These are phyloP conservation scores for Synodontis membranacea DNA, from an alignment of 2,113 vertebrate species.

Conservation along the genomic window DNA sequence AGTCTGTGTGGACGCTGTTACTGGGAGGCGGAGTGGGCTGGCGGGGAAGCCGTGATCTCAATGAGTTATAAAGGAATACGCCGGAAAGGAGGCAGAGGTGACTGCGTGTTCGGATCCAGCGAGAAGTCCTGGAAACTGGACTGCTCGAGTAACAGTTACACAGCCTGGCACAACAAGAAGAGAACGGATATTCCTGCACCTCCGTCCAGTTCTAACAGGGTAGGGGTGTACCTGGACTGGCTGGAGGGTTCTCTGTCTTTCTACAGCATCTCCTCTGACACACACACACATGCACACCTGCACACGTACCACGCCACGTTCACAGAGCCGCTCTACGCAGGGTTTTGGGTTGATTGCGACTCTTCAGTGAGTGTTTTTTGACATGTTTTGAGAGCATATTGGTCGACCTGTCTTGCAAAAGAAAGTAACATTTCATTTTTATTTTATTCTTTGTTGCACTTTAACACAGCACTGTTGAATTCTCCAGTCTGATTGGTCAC, in stretches of 20 bases:
- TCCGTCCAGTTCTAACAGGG: slow-evolving; percentile 8
- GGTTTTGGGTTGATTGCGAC: slow-evolving; percentile 29
- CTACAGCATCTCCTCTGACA: slow-evolving; percentile 22
- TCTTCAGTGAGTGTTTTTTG: neutral
- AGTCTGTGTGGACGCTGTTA: neutral
- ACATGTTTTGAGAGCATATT: neutral
- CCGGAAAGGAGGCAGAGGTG: slow-evolving; percentile 26
- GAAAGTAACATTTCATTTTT: neutral
- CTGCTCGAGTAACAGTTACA: slow-evolving; percentile 28
- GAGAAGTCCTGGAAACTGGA: slow-evolving; percentile 26
- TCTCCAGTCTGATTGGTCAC: neutral
- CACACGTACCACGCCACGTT: slow-evolving; percentile 4
- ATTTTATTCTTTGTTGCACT: neutral
- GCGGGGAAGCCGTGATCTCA: slow-evolving; percentile 9
- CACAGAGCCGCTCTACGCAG: slow-evolving; percentile 24
- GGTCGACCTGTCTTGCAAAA: neutral
- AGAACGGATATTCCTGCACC: slow-evolving; percentile 7
- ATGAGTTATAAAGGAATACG: slow-evolving; percentile 34
- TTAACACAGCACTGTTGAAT: neutral
- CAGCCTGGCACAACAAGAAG: slow-evolving; percentile 23
- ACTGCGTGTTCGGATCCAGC: slow-evolving; percentile 20
- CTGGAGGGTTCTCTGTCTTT: neutral
- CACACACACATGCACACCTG: neutral
- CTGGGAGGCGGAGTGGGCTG: slow-evolving; percentile 33
- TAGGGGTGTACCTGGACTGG: slow-evolving; percentile 27